Conservation (phyloP, 1,140 invertebrate genomes). For the Drosophila sturtevanti region DNA sequence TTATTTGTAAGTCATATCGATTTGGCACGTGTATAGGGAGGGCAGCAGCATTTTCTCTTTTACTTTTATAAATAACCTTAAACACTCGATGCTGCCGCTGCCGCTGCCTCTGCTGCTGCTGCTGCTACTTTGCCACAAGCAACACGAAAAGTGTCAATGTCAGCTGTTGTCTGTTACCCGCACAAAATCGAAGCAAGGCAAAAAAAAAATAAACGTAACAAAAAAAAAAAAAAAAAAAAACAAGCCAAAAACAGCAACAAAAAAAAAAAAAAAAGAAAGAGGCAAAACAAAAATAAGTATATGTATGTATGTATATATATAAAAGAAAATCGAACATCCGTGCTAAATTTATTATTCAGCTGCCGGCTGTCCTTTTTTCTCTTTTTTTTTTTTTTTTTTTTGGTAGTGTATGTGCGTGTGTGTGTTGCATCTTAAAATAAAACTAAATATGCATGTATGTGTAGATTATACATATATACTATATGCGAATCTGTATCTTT, state of each 20-base stretch:
- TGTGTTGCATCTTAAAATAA: conserved; percentile 36
- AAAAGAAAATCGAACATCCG: conserved; percentile 65
- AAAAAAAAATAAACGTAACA: conserved; percentile 30
- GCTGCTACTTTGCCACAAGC: conserved; percentile 34
- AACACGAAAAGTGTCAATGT: conserved; percentile 77
- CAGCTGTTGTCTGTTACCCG: conserved; percentile 55
- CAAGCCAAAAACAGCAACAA: conserved; percentile 4
- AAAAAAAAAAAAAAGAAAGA: conserved; percentile 26
- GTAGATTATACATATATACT: neutral
- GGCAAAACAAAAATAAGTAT: too few relatives aligned
- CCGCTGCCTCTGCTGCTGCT: too few relatives aligned
- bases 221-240: conserved; percentile 22
- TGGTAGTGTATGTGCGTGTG: neutral
- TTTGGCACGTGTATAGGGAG: neutral
- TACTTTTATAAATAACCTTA: conserved; percentile 73
- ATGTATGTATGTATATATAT: too few relatives aligned
- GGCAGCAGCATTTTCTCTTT: conserved; percentile 8
- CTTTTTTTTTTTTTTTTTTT: conserved; percentile 10
- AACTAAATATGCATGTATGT: conserved; percentile 11
- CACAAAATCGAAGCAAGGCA: conserved; percentile 21
- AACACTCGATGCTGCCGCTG: conserved; percentile 37
- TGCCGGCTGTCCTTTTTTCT: conserved; percentile 44
- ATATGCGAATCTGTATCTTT: neutral
- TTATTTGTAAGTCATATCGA: conserved; percentile 1
- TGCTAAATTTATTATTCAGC: conserved; percentile 78